phyloP scores from a whole-genome alignment of 1,140 invertebrate species.

The Eupeodes corollae region DNA sequence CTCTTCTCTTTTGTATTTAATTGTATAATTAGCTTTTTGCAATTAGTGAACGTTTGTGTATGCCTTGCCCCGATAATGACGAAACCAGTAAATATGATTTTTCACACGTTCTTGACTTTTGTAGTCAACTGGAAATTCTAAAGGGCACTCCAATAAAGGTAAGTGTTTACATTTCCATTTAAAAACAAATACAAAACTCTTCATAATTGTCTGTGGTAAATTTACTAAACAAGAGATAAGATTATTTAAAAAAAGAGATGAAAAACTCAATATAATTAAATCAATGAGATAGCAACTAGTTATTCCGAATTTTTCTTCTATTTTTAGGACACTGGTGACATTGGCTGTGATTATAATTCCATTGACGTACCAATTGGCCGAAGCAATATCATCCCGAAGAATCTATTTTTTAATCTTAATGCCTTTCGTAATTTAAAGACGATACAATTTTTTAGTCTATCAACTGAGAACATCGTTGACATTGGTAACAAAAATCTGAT shows the following conservation, averaged over 20 bases:
- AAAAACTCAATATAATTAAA: too few species aligned
- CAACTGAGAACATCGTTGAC: slow-evolving; percentile 52
- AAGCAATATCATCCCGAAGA: slow-evolving; percentile 73
- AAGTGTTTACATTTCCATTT: slow-evolving; percentile 22
- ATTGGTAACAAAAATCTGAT: slow-evolving; percentile 38
- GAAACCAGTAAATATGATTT: slow-evolving; percentile 60
- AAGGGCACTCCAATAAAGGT: slow-evolving; percentile 50
- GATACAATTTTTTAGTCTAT: slow-evolving; percentile 49
- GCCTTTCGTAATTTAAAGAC: slow-evolving; percentile 62
- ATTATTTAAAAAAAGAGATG: too few species aligned
- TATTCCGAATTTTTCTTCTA: too few species aligned
- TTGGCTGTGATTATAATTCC: slow-evolving; percentile 27
- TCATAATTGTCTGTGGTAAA: not conserved
- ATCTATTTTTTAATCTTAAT: slow-evolving; percentile 66
- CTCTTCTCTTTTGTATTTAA: slow-evolving; percentile 36
- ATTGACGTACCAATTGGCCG: slow-evolving; percentile 44
- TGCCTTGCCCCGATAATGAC: slow-evolving; percentile 62
- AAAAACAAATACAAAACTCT: not conserved
- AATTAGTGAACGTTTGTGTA: slow-evolving; percentile 73
- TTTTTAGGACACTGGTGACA: slow-evolving; percentile 18
- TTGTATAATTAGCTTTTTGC: slow-evolving; percentile 78
- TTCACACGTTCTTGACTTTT: slow-evolving; percentile 81
- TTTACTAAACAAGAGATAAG: too few species aligned
- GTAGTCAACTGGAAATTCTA: slow-evolving; percentile 57
- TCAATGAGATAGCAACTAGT: too few species aligned